These are phyloP conservation scores for Spondyliosoma cantharus DNA, from an alignment of 2,797 vertebrate genomes.

Conservation along the genomic window DNA sequence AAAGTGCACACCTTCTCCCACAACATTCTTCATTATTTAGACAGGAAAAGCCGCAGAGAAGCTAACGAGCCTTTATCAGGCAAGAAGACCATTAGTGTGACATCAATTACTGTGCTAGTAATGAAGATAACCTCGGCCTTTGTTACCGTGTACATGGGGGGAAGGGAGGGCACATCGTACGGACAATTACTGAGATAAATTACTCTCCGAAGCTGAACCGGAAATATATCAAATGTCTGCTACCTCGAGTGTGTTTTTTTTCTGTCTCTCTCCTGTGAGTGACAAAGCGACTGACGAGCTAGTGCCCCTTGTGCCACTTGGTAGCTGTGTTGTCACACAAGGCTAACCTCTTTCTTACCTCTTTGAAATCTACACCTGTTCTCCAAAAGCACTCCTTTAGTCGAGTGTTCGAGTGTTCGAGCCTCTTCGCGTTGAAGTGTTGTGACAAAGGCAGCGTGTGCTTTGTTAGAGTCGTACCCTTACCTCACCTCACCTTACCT, in stretches of 20 bases:
- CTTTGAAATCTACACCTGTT: conserved; percentile 72
- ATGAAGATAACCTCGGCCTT: conserved; percentile 65
- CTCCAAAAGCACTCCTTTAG: conserved; percentile 53
- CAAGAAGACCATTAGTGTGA: conserved; percentile 62
- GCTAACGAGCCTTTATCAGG: conserved; percentile 58
- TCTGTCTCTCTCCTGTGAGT: conserved; percentile 10
- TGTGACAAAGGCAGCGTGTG: conserved; percentile 13
- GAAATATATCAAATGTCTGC: conserved; percentile 63
- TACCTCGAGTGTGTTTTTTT: conserved; percentile 38
- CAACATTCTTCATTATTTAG: conserved; percentile 72
- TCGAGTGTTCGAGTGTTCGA: conserved; percentile 14
- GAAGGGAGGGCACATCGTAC: not conserved
- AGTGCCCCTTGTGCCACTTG: conserved; percentile 36
- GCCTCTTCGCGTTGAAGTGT: conserved; percentile 31
- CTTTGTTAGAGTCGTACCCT: not conserved
- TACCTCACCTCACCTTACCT: not conserved
- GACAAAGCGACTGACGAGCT: conserved; percentile 37
- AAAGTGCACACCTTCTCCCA: conserved; percentile 38
- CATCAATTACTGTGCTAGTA: conserved; percentile 71
- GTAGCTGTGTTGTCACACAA: conserved; percentile 61
- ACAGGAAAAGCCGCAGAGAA: conserved; percentile 57
- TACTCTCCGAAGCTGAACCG: conserved; percentile 43
- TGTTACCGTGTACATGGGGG: conserved; percentile 42
- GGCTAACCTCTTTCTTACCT: conserved; percentile 63
- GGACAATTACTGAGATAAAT: conserved; percentile 50